These are phyloP conservation scores for Sphaerophoria taeniata DNA, from an alignment of 2,888 invertebrate genomes.

Conservation along the genomic window DNA sequence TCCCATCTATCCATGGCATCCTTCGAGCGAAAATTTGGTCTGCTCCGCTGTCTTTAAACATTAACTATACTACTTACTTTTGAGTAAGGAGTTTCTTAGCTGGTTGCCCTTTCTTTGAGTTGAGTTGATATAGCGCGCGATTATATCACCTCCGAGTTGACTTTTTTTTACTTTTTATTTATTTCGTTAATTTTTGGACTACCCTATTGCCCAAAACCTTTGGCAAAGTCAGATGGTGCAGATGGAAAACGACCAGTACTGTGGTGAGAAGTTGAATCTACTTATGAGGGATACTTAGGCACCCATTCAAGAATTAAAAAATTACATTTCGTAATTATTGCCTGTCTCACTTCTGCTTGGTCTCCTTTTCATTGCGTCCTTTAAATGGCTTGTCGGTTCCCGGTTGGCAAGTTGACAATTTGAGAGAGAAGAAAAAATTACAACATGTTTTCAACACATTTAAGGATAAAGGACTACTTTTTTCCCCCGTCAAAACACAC, in stretches of 20 bases:
- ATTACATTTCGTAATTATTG: constrained; percentile 33
- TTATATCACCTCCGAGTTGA: no score
- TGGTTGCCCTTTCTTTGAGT: no score
- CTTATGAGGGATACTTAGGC: constrained; percentile 34
- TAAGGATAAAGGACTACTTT: constrained; percentile 57
- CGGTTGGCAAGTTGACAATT: constrained; percentile 36
- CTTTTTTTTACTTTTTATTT: no score
- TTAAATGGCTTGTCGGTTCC: no score
- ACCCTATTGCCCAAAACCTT: background rate
- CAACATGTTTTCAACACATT: constrained; percentile 55
- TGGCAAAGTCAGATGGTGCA: constrained; percentile 11
- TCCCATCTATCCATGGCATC: no score
- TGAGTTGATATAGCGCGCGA: no score
- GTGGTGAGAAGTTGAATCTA: constrained; percentile 36
- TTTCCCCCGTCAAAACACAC: constrained; percentile 38
- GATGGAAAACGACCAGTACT: background rate
- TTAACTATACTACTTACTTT: no score
- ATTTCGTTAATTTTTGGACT: no score
- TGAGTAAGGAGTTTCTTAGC: no score
- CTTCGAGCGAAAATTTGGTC: no score
- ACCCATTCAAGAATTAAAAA: constrained; percentile 21
- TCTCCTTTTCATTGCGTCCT: background rate
- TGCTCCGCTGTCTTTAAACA: no score
- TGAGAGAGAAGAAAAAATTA: constrained; percentile 2
- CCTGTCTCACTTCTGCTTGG: background rate